These are phyloP conservation scores for Apis dorsata DNA, from an alignment of 1,140 invertebrate species.

Conservation along the genomic window DNA sequence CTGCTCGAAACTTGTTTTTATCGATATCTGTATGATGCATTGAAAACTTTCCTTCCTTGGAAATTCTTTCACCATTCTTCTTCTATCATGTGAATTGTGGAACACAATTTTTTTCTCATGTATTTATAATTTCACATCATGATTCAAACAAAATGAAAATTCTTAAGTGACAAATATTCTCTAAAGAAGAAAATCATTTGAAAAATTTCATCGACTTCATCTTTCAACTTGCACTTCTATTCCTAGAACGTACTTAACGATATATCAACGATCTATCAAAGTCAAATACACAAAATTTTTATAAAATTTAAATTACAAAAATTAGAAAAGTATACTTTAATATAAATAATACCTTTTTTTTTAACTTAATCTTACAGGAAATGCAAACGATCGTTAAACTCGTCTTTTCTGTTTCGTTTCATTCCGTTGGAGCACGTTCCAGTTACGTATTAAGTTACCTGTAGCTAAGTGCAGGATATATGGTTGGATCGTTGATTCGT, in stretches of 20 bases:
- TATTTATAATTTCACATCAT: neutral
- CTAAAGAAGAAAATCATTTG: too few species aligned
- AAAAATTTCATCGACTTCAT: too few species aligned
- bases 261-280: too few species aligned
- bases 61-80: neutral
- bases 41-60: neutral
- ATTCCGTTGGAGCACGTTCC: slow-evolving; percentile 27
- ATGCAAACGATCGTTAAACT: slow-evolving; percentile 44
- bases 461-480: slow-evolving; percentile 39
- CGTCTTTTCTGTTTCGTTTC: slow-evolving; percentile 38
- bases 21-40: slow-evolving; percentile 13
- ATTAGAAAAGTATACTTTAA: neutral
- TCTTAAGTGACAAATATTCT: too few species aligned
- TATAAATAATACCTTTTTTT: neutral
- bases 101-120: neutral
- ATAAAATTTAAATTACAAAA: neutral
- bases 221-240: too few species aligned
- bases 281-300: too few species aligned
- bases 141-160: too few species aligned
- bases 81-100: neutral
- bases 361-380: slow-evolving; percentile 32
- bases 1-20: slow-evolving; percentile 31
- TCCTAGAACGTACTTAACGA: too few species aligned
- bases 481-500: slow-evolving; percentile 31
- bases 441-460: slow-evolving; percentile 60